Conservation (phyloP, 1,140 invertebrate species). For the Goniozus legneri region DNA sequence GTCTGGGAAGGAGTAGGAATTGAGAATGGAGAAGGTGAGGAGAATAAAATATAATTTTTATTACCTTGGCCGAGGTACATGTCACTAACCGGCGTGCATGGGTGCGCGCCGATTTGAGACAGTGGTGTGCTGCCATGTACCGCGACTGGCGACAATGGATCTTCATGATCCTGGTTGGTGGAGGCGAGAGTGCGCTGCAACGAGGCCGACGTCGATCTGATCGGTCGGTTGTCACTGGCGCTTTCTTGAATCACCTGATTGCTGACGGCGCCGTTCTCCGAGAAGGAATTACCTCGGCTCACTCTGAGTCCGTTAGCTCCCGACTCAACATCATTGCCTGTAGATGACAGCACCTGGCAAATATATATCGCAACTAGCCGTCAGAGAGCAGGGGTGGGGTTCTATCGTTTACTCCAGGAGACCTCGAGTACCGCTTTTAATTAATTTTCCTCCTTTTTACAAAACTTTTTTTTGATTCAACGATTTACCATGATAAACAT, state of each 20-base stretch:
- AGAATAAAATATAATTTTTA: conserved; percentile 5
- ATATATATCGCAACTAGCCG: conserved; percentile 57
- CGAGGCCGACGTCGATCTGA: conserved; percentile 54
- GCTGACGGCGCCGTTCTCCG: conserved; percentile 38
- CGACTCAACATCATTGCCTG: conserved; percentile 59
- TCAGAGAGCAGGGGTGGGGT: conserved; percentile 55
- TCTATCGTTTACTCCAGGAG: conserved; percentile 47
- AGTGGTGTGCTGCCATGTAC: conserved; percentile 82
- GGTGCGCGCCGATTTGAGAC: conserved; percentile 76
- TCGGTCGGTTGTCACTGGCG: conserved; percentile 40
- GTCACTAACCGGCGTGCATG: conserved; percentile 50
- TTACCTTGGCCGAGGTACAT: conserved; percentile 57
- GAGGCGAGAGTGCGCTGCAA: conserved; percentile 43
- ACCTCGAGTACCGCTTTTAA: conserved; percentile 32
- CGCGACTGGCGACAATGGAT: conserved; percentile 50
- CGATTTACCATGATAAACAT: neutral
- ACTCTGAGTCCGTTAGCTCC: conserved; percentile 57
- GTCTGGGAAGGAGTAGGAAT: neutral
- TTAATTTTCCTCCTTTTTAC: no score
- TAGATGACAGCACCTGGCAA: conserved; percentile 61
- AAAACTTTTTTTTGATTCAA: conserved; percentile 7
- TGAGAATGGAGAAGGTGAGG: neutral
- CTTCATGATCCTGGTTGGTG: conserved; percentile 45
- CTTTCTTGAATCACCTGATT: conserved; percentile 20
- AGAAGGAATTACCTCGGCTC: conserved; percentile 48